phyloP scores from a whole-genome alignment of 2,888 invertebrate genomes.

The Phaedon cochleariae region DNA sequence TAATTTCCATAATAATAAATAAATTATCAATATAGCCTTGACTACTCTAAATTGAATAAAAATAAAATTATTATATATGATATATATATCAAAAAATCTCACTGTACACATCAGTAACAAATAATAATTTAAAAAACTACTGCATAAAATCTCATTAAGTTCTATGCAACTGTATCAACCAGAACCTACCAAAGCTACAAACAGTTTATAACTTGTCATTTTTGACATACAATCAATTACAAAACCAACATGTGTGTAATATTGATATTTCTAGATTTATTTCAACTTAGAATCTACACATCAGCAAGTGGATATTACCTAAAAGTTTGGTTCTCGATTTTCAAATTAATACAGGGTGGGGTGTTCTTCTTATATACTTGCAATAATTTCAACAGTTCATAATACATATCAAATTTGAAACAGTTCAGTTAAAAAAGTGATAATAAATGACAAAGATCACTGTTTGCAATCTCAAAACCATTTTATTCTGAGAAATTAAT shows the following conservation, averaged over 20 bases:
- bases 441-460: too few relatives aligned
- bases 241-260: conserved; percentile 40
- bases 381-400: too few relatives aligned
- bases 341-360: conserved; percentile 31
- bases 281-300: conserved; percentile 44
- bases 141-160: not conserved
- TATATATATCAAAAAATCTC: not conserved
- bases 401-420: too few relatives aligned
- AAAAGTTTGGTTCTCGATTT: conserved; percentile 38
- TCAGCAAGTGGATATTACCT: conserved; percentile 45
- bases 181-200: conserved; percentile 34
- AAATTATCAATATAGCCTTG: not conserved
- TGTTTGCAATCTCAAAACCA: too few relatives aligned
- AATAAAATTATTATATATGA: not conserved
- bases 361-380: conserved; percentile 5
- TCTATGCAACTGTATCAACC: conserved; percentile 9
- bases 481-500: too few relatives aligned
- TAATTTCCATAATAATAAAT: not conserved
- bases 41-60: not conserved
- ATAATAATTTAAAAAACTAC: not conserved
- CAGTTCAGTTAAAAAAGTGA: too few relatives aligned
- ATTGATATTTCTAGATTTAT: conserved; percentile 21
- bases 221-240: conserved; percentile 32
- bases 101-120: conserved; percentile 1
- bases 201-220: conserved; percentile 25